Evolutionary conservation across 2,888 invertebrate genomes (phyloP), one percentile per base, ranked within the genome.

Genomic region (Marronus borbonicus): DNA sequence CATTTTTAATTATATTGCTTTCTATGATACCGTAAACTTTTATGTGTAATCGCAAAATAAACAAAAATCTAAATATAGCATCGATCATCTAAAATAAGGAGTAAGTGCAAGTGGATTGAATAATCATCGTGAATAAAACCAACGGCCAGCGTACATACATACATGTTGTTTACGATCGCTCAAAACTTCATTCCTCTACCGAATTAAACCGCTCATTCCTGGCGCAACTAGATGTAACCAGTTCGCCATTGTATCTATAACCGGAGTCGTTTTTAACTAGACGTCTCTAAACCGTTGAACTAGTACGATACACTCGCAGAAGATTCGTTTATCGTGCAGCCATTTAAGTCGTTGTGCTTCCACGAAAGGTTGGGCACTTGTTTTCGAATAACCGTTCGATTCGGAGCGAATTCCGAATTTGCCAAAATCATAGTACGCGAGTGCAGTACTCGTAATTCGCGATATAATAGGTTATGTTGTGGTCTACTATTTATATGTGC

Each of bases 131-230:
- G 65, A 68, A 55, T 55, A 76, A 65, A 76, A 66, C 76, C 55
- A 66, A 36, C 44, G 55, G 39, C 31, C 55, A 76, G 55, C 36
- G 70, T 69, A 39, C 70, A 20, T 5, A 60, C 74, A 62, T 66
- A 60, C 65, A 24, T 24, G 77, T 77, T 77, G 76, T 80, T 80
- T 81, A 80, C 75, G 64, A 69, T 80, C 81, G 78, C 80, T 83
- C 83, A 80, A 84, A 82, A 84, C 82, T 83, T 78, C 76, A 83
- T 82, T 84, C 83, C 83, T 81, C 80, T 81, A 86, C 87, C 86
- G 87, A 87, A 85, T 87, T 84, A 84, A 88, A 87, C 88, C 85
- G 87, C 87, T 86, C 85, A 84, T 85, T 87, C 88, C 86, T 85
- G 87, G 86, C 85, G 78, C 83, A 88, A 88, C 88, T 85, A 85